Base-by-base conservation (phyloP, 2,888 invertebrate species). In the Perizoma flavofasciatum region DNA sequence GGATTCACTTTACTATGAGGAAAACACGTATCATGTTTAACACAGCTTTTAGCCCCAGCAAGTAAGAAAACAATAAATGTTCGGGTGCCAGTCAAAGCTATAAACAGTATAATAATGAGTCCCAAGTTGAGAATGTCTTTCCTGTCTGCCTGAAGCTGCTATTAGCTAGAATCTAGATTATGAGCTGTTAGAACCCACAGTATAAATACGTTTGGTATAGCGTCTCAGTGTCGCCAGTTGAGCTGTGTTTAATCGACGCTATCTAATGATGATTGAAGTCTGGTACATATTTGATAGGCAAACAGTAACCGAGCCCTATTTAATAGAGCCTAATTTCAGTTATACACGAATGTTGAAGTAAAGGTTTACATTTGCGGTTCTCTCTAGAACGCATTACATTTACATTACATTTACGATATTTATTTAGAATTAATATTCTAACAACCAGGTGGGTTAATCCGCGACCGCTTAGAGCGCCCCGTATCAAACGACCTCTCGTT, bases 231-330 rank as follows among this genome's bases (percentile, higher is more conserved):
- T 55, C 69, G 69, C 64, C 69, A 61, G 57, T 33, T 45, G 49
- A 52, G 48, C 44, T 66, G 67, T 68, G 68, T 66, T 69, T 75
- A 81, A 83, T 82, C 71, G 75, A 70, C 73, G 71, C 73, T 71
- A 73, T 72, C 68, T 78, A 78, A 78, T 79, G 75, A 82, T 81
- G 81, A 83, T 79, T 78, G 77, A 78, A 78, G 74, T 65, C 73
- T 45, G 55, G 48, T 45, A 44, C 55, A 49, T 33, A 33, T 45
- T 33, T 39, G 46, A 35, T 43, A n/a, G 7, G 48, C 11, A 32
- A 34, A 49, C 55, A 59, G 62, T 55, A 49, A 33, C n/a, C 7
- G 5, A 62, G 45, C 40, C 7, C 37, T 37, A 37, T 37, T 37
- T 1, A n/a, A 1, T 37, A 3, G 7, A 6, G 4, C 4, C 37